Percentiles rank a stretch among this genome's conserved stretches.
Conservation (phyloP, 1,140 invertebrate genomes). For the Copidosoma floridanum region DNA sequence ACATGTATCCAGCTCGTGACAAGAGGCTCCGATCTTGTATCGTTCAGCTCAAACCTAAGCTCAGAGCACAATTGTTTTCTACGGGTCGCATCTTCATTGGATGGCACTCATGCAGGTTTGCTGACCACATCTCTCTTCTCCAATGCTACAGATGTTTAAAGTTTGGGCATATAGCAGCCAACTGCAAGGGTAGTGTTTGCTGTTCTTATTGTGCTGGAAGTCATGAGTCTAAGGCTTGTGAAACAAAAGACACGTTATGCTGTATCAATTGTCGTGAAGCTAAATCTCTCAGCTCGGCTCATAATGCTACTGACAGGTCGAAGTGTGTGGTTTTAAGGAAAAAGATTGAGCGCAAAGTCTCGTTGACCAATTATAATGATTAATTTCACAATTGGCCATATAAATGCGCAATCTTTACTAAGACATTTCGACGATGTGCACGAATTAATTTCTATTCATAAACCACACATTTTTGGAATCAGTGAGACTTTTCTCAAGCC, state of each 20-base stretch:
- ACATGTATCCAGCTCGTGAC: too few species aligned
- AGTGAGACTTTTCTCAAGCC: neutral
- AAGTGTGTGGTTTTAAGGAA: neutral
- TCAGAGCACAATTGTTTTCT: too few species aligned
- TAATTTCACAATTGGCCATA: neutral
- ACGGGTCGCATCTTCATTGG: too few species aligned
- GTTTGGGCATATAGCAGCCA: constrained; percentile 1
- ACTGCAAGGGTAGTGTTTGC: neutral
- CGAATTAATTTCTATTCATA: neutral
- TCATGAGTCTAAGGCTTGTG: neutral
- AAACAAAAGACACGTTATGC: neutral
- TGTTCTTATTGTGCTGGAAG: neutral
- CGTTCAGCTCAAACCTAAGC: too few species aligned
- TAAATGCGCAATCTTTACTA: neutral
- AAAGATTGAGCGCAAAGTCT: neutral
- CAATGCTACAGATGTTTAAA: neutral
- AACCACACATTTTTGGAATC: neutral
- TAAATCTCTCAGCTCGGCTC: neutral
- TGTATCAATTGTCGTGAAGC: neutral
- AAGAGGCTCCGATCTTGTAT: too few species aligned
- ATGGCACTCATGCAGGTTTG: neutral
- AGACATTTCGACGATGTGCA: neutral
- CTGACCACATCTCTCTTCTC: neutral
- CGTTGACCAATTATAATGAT: neutral
- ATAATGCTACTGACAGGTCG: neutral